Base-by-base conservation (phyloP, 1,140 invertebrate species). In the Schlechtendalia chinensis region DNA sequence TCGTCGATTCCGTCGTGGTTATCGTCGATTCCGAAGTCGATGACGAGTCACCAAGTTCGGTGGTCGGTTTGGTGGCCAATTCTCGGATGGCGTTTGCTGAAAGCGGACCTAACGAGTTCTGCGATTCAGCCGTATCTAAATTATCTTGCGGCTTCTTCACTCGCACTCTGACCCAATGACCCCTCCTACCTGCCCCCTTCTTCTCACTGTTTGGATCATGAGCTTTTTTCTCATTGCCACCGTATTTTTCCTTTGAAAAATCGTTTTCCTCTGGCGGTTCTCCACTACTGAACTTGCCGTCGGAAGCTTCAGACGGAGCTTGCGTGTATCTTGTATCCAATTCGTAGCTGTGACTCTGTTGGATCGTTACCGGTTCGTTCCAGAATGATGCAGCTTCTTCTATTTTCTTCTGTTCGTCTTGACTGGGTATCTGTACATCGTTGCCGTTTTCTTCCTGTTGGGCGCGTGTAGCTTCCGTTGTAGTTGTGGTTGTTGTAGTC, bases 51-150 rank as follows among this genome's bases (percentile, higher is more conserved):
- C 17, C 39, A 16, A 27, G 19, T 8, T 58, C 54, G 4, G 75
- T 27, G 4, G 75, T 61, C 10, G 75, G 39, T 87, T 85, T 47
- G 86, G 85, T 84, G 83, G 74, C 82, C 3, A 74, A 50, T 1
- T 82, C 71, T 53, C 54, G 85, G 5, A 88, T 84, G 39, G 85
- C 84, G 82, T 89, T 89, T 11, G 86, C 86, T 14, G 83, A 82
- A 1, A 84, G 32, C 3, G 83, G 81, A 12, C 83, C 85, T 2
- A 87, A 83, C 24, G 75, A 79, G 74, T 87, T 86, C 82, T 92
- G 91, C 1, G 91, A 91, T 84, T 92, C 91, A 1, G 91, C 91
- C 22, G 88, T 88, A 83, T 91, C 91, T 27, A 92, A 89, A 39
- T 87, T 87, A 84, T 92, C 91, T 3, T 88, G 85, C 5, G 89